These are phyloP conservation scores for Auanema freiburgensis DNA, from an alignment of 2,888 invertebrate genomes.

Conservation along the genomic window DNA sequence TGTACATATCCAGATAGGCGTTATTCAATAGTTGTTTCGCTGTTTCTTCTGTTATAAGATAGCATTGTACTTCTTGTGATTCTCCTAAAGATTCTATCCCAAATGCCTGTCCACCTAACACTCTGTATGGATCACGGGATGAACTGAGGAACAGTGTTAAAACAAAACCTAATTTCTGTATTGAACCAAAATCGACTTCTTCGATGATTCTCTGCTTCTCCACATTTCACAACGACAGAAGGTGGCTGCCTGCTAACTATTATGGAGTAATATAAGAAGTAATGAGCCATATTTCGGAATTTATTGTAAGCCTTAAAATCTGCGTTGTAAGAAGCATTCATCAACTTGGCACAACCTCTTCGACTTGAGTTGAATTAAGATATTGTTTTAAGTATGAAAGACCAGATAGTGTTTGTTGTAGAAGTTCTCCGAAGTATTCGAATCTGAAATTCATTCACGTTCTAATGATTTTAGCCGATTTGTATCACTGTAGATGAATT, in stretches of 20 bases:
- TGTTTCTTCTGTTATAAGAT: conserved; percentile 62
- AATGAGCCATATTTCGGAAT: conserved; percentile 57
- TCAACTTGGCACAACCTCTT: conserved; percentile 34
- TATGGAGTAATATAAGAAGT: conserved; percentile 63
- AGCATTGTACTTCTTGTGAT: conserved; percentile 54
- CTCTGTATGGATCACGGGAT: conserved; percentile 27
- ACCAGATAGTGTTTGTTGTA: conserved; percentile 62
- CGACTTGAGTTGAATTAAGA: conserved; percentile 57
- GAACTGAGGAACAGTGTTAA: neutral
- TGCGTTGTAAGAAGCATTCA: neutral
- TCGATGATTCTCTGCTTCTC: conserved; percentile 63
- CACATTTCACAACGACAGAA: conserved; percentile 63
- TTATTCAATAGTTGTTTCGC: conserved; percentile 58
- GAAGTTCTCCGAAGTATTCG: conserved; percentile 62
- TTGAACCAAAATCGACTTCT: conserved; percentile 63
- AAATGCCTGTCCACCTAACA: conserved; percentile 61
- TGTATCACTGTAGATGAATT: conserved; percentile 55
- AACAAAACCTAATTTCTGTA: conserved; percentile 54
- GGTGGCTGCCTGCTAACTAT: conserved; percentile 62
- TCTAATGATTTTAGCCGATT: conserved; percentile 1
- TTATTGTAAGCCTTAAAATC: conserved; percentile 27
- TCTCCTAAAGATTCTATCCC: conserved; percentile 53
- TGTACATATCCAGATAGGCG: conserved; percentile 61
- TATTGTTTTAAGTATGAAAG: conserved; percentile 53
- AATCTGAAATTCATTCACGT: conserved; percentile 44